Conservation (phyloP, 2,113 vertebrate species). For the Gadus chalcogrammus region DNA sequence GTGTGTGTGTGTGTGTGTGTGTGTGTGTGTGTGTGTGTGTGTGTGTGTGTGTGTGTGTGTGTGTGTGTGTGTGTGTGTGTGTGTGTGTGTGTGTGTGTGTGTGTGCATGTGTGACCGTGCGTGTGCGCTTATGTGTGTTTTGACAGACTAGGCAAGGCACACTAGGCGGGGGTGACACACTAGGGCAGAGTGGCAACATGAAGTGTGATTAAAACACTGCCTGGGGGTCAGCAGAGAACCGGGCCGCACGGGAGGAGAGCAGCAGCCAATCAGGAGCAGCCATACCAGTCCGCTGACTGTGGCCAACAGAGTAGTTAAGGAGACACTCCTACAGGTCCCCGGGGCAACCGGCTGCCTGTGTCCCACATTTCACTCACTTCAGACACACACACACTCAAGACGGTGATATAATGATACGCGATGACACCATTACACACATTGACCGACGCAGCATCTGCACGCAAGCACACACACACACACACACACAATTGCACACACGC, state of each 20-base stretch:
- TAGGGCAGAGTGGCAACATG: constrained; percentile 19
- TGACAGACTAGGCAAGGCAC: background rate
- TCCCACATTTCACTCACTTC: constrained; percentile 30
- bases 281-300: constrained; percentile 52
- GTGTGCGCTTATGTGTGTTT: constrained; percentile 11
- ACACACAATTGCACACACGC: no score
- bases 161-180: constrained; percentile 17
- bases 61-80: constrained; percentile 9
- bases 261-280: constrained; percentile 52
- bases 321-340: constrained; percentile 42
- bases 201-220: constrained; percentile 66
- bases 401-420: background rate
- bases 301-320: constrained; percentile 47
- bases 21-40: constrained; percentile 3
- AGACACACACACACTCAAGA: constrained; percentile 7
- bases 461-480: no score
- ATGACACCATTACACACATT: background rate
- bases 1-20: constrained; percentile 5
- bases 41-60: constrained; percentile 13
- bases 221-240: constrained; percentile 48
- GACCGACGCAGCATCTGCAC: background rate
- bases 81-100: background rate
- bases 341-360: constrained; percentile 30
- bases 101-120: background rate
- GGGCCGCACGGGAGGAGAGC: constrained; percentile 38